These are phyloP conservation scores for Blastomussa wellsi DNA, from an alignment of 92 coral and sea anemone genomes.

Conservation along the genomic window DNA sequence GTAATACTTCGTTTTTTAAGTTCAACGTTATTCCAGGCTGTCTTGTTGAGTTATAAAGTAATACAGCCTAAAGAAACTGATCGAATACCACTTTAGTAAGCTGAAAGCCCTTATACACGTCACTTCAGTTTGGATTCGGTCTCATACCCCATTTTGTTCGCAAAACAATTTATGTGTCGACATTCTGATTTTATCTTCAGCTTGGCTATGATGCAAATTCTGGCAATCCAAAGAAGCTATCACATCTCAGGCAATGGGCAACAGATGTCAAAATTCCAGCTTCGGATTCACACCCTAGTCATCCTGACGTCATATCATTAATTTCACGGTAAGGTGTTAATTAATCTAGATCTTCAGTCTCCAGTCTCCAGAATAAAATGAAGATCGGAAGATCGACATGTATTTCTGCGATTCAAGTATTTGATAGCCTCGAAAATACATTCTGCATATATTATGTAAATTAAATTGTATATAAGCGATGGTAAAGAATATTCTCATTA, in stretches of 20 bases:
- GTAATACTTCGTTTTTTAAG: too few species aligned
- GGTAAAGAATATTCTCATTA: too few species aligned
- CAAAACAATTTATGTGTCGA: neutral
- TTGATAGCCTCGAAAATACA: too few species aligned
- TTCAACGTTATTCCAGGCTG: too few species aligned
- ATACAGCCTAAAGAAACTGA: too few species aligned
- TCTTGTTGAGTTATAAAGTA: too few species aligned
- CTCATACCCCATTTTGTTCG: neutral
- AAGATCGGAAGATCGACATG: neutral
- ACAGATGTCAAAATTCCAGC: conserved; percentile 15
- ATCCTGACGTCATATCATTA: conserved; percentile 69
- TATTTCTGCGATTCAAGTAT: too few species aligned
- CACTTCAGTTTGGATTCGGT: neutral
- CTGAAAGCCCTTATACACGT: too few species aligned
- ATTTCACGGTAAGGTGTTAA: conserved; percentile 59
- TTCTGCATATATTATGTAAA: too few species aligned
- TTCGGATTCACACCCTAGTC: conserved; percentile 51
- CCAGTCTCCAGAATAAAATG: neutral
- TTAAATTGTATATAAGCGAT: too few species aligned
- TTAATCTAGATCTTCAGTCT: neutral
- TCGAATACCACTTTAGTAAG: too few species aligned
- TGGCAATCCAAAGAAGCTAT: neutral
- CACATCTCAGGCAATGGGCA: conserved; percentile 16
- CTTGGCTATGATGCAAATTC: conserved; percentile 49
- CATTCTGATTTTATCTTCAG: conserved; percentile 35